Base-by-base conservation (phyloP, 37 sponge, comb jelly and placozoan species). In the Ianthella basta region DNA sequence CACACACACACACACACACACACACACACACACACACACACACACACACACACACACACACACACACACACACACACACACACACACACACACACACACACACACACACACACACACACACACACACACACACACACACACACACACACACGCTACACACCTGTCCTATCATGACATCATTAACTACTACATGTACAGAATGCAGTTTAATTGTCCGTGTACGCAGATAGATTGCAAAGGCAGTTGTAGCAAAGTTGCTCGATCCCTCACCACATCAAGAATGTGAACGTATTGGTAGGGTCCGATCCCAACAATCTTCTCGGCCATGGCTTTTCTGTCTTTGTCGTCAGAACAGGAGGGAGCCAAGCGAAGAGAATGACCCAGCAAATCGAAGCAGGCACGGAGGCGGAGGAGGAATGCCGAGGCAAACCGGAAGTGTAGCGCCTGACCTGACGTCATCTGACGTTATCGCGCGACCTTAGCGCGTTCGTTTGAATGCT, bases 231-330 rank as follows among this genome's bases (percentile, higher is more conserved):
- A 3, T 44, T 44, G 50, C 50, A 44, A 44, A 44, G 50, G 50
- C 50, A 8, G 8, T 8, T 3, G 50, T 36, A 29, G 27, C 36
- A 32, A 3, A 23, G 4, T 54, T 37, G 4, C 79, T 41, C 44
- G 12, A 24, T 0, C 44, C 56, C 88, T 87, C 55, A 92, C 92
- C 91, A 86, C 64, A 83, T 94, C 89, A 59, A 94, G 84, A 18
- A 94, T 88, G 73, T 94, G 94, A 53, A 94, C 89, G 80, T 94
- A 94, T 74, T 88, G 61, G 80, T 86, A 66, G 27, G 94, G 92
- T 39, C 87, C 88, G 44, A 94, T 94, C 5, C 94, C 94, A 10
- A 86, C 80, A 37, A 94, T 90, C 84, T 90, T 90, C 54, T 82
- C 66, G 35, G 44, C 54, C 54, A 40, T 50, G 1, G 54, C 40